These are phyloP conservation scores for Pangasius larnaudii DNA, from an alignment of 2,797 vertebrate genomes.

Conservation along the genomic window DNA sequence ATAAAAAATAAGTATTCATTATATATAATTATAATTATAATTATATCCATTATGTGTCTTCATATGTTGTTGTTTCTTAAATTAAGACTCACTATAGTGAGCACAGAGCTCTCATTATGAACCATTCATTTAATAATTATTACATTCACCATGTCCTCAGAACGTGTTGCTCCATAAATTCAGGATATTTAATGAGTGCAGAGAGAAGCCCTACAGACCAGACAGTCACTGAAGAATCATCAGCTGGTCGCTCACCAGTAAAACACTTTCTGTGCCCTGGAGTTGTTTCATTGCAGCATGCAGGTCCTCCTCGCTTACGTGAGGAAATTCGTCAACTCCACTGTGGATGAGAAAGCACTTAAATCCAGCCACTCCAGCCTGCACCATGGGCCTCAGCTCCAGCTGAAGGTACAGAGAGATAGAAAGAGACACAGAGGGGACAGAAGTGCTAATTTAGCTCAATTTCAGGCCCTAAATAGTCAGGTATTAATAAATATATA, in stretches of 20 bases:
- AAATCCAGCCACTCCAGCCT: constrained; percentile 81
- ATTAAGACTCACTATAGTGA: background rate
- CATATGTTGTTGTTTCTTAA: background rate
- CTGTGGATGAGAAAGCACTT: constrained; percentile 86
- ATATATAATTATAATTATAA: too few relatives aligned
- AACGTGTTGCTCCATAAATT: background rate
- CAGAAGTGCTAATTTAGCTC: background rate
- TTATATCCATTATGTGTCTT: background rate
- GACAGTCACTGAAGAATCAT: background rate
- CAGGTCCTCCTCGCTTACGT: constrained; percentile 75
- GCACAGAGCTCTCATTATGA: background rate
- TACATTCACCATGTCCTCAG: background rate
- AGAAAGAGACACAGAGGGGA: constrained; percentile 16
- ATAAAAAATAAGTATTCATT: background rate
- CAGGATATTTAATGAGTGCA: background rate
- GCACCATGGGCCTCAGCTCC: constrained; percentile 79
- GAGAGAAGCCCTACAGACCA: background rate
- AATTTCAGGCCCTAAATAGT: background rate
- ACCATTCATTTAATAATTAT: background rate
- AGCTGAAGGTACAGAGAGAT: constrained; percentile 58
- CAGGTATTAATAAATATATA: background rate
- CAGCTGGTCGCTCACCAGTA: constrained; percentile 74
- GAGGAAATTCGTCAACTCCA: constrained; percentile 83
- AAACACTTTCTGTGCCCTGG: constrained; percentile 78
- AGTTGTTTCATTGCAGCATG: constrained; percentile 80